Percentiles rank a stretch among this genome's conserved stretches.
Evolutionary conservation across 2,888 invertebrate species (phyloP).

Genomic region (Griposia aprilina): DNA sequence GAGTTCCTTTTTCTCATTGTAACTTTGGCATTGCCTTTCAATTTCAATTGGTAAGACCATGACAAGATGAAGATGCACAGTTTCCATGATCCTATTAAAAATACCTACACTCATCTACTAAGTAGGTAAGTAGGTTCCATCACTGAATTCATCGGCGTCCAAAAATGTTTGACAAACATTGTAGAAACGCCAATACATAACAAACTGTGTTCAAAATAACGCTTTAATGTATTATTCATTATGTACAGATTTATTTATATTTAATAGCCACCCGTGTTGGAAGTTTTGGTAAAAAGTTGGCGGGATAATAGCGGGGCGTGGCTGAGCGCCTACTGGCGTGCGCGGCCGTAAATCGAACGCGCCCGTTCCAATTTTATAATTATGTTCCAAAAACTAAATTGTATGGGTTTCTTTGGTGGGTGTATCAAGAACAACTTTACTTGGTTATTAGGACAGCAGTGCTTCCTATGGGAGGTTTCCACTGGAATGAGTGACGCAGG

Average conservation of each 20-base stretch:
- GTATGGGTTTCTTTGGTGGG: conserved; percentile 30
- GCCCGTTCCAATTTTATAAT: conserved; percentile 73
- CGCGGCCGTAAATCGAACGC: conserved; percentile 72
- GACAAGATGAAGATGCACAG: neutral
- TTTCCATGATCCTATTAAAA: neutral
- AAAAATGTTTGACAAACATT: neutral
- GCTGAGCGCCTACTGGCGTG: conserved; percentile 76
- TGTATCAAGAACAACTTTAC: neutral
- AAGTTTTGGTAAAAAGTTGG: conserved; percentile 65
- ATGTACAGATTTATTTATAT: conserved; percentile 61
- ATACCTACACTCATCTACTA: neutral
- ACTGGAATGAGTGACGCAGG: neutral
- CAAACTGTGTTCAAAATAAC: conserved; percentile 22
- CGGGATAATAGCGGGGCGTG: conserved; percentile 78
- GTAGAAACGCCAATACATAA: conserved; percentile 13
- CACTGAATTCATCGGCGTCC: neutral
- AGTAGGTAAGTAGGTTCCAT: too few relatives aligned
- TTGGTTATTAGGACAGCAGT: neutral
- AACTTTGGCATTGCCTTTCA: neutral
- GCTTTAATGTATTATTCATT: conserved; percentile 50
- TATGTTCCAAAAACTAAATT: conserved; percentile 65
- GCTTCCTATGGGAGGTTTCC: neutral
- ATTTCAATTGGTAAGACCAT: neutral
- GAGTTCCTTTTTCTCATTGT: neutral
- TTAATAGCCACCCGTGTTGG: conserved; percentile 61